Conservation (phyloP, 1,140 invertebrate species). For the Dreissena polymorpha region DNA sequence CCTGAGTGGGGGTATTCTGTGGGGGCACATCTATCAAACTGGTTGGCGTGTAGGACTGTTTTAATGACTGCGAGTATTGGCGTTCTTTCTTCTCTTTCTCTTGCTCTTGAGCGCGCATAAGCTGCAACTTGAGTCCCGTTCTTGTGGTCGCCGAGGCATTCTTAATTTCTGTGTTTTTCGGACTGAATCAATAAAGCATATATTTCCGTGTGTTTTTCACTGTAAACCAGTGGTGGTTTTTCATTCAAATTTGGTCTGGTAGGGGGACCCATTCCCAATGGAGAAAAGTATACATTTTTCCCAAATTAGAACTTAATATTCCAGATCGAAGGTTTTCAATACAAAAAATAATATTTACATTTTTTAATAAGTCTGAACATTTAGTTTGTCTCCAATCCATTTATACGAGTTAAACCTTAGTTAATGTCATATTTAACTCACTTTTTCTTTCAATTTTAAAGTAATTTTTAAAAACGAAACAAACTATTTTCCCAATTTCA, state of each 20-base stretch:
- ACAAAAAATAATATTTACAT: neutral
- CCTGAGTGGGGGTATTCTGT: neutral
- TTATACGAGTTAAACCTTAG: no score
- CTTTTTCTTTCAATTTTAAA: no score
- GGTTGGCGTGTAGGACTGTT: conserved; percentile 26
- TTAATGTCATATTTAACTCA: no score
- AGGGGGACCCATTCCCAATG: no score
- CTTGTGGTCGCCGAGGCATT: conserved; percentile 23
- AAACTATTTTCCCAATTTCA: no score
- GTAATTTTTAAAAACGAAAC: no score
- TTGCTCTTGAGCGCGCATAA: conserved; percentile 46
- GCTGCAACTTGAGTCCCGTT: conserved; percentile 44
- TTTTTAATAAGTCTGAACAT: neutral
- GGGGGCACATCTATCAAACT: conserved; percentile 39
- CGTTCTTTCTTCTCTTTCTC: conserved; percentile 48
- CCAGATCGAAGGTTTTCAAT: neutral
- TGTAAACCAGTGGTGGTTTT: neutral
- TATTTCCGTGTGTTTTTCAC: neutral
- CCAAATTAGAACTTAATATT: neutral
- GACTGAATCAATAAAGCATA: conserved; percentile 30
- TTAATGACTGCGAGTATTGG: conserved; percentile 45
- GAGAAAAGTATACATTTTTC: no score
- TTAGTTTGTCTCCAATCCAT: no score
- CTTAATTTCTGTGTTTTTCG: conserved; percentile 51
- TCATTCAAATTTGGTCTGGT: neutral